Percentiles rank a stretch among this genome's conserved stretches.
Evolutionary conservation across 2,797 vertebrate genomes (phyloP).

Genomic region (Betta splendens): DNA sequence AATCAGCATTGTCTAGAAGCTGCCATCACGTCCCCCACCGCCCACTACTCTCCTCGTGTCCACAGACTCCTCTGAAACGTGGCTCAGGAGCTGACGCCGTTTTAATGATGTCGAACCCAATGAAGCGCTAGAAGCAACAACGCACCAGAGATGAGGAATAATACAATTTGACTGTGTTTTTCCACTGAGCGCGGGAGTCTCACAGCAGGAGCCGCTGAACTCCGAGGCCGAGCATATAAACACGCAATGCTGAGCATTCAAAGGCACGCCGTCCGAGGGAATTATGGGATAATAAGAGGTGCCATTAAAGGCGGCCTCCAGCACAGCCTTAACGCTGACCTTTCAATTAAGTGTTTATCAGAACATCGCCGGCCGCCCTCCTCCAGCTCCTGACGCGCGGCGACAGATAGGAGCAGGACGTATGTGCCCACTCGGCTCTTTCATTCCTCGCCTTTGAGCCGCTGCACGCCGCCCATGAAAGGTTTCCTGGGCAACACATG

Average conservation of each 20-base stretch:
- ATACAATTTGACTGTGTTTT: conserved; percentile 38
- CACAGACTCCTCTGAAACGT: background rate
- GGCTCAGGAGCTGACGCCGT: background rate
- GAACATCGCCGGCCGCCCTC: background rate
- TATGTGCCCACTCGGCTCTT: conserved; percentile 39
- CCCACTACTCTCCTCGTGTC: too few species aligned
- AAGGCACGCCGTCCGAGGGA: conserved; percentile 39
- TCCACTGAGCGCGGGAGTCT: conserved; percentile 1
- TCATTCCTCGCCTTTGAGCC: conserved; percentile 46
- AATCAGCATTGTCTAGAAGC: background rate
- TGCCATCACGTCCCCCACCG: too few species aligned
- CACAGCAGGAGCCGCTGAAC: conserved; percentile 11
- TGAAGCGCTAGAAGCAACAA: conserved; percentile 7
- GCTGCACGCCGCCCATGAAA: conserved; percentile 41
- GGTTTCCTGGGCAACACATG: conserved; percentile 58
- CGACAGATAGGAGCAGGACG: conserved; percentile 14
- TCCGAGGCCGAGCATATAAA: conserved; percentile 17
- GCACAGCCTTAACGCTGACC: conserved; percentile 39
- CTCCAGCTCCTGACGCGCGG: conserved; percentile 1
- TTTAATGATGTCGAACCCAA: conserved; percentile 22
- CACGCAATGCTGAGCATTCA: conserved; percentile 28
- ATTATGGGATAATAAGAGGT: conserved; percentile 47
- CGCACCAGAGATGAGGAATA: conserved; percentile 32
- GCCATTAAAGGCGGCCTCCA: conserved; percentile 44
- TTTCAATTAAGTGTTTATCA: conserved; percentile 57